Evolutionary conservation across 2,797 vertebrate species (phyloP).

Genomic region (Silurus lanzhouensis): DNA sequence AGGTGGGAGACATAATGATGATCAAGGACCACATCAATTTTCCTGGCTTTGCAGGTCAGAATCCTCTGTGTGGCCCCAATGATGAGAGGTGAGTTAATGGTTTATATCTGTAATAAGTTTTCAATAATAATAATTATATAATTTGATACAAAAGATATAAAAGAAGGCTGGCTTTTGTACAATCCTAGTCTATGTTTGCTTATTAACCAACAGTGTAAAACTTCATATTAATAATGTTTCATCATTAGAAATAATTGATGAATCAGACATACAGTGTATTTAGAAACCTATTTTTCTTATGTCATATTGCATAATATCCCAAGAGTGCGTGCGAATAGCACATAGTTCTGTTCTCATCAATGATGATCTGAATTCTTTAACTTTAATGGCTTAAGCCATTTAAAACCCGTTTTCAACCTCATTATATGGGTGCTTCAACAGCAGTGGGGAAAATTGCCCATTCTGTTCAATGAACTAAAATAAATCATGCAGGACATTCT

Average conservation of each 20-base stretch:
- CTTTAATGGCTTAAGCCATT: conserved; percentile 16
- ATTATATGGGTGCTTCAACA: conserved; percentile 1
- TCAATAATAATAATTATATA: neutral
- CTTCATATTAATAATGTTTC: neutral
- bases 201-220: neutral
- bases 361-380: neutral
- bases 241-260: neutral
- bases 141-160: neutral
- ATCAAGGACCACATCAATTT: conserved; percentile 85
- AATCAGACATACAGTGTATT: neutral
- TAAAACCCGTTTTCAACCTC: conserved; percentile 1
- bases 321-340: neutral
- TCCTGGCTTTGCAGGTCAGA: conserved; percentile 78
- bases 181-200: neutral
- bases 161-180: neutral
- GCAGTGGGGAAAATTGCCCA: neutral
- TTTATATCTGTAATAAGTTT: neutral
- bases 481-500: neutral
- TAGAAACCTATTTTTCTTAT: neutral
- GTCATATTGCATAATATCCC: neutral
- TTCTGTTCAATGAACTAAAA: conserved; percentile 4
- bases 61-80: conserved; percentile 72
- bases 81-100: conserved; percentile 68
- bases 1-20: conserved; percentile 84
- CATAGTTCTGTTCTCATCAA: neutral